Evolutionary conservation across 1,140 invertebrate species (phyloP).

Genomic region (Drosophila auraria): DNA sequence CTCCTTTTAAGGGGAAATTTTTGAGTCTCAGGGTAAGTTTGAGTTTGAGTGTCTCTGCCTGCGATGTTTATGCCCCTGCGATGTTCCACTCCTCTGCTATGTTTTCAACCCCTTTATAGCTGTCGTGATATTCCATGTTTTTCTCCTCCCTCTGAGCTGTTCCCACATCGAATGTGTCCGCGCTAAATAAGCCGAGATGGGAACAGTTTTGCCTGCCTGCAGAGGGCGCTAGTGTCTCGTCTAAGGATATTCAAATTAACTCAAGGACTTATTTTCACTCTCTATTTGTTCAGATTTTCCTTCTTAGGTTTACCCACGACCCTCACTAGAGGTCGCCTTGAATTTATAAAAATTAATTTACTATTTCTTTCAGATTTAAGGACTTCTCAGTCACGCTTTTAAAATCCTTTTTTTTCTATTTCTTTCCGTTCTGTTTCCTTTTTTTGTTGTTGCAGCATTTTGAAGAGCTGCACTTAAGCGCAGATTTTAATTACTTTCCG

Average conservation of each 20-base stretch:
- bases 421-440: conserved; percentile 20
- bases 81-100: conserved; percentile 15
- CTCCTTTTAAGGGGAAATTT: conserved; percentile 12
- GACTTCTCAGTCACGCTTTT: neutral
- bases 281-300: neutral
- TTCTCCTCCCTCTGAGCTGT: conserved; percentile 24
- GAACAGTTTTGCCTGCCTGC: conserved; percentile 29
- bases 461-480: conserved; percentile 79
- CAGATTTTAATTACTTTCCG: conserved; percentile 83
- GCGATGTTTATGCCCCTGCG: conserved; percentile 23
- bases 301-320: neutral
- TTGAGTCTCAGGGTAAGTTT: conserved; percentile 38
- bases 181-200: conserved; percentile 13
- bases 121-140: conserved; percentile 7
- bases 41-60: conserved; percentile 30
- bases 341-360: neutral
- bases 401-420: neutral
- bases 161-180: conserved; percentile 32
- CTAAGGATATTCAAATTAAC: conserved; percentile 32
- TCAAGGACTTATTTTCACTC: conserved; percentile 6
- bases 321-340: conserved; percentile 10
- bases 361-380: conserved; percentile 25
- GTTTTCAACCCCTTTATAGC: conserved; percentile 43
- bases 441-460: conserved; percentile 40
- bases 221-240: conserved; percentile 40